Base-by-base conservation (phyloP, 2,888 invertebrate genomes). In the Diploptera punctata region DNA sequence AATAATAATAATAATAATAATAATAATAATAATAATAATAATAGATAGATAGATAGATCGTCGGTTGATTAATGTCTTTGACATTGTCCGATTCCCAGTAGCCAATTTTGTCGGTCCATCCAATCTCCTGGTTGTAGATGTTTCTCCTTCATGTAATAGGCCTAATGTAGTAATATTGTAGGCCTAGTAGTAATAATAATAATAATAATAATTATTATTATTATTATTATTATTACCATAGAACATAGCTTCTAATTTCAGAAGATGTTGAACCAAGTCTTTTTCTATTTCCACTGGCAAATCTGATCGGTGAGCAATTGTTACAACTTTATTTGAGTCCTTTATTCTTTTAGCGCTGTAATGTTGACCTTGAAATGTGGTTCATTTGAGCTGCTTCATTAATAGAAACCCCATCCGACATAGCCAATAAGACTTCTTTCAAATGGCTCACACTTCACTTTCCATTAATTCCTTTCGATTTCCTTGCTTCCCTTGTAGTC, bases 211-310 rank as follows among this genome's bases (percentile, higher is more conserved):
- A n/a, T n/a, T n/a, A n/a, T n/a, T n/a, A n/a, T n/a, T n/a, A n/a
- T n/a, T n/a, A n/a, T n/a, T n/a, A n/a, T n/a, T n/a, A 18, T 43
- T 43, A n/a, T 43, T 44, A 65, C 18, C 43, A 43, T 65, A 65
- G 65, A 65, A 65, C 18, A 65, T 43, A 43, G n/a, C 43, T 24
- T 65, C 65, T 29, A 65, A 65, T 18, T 65, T 38, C 65, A 65
- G 44, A 43, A 43, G 38, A 65, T 65, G 65, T 24, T 65, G 38
- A 9, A 43, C 43, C 18, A 43, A n/a, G n/a, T 65, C 43, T n/a
- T 43, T n/a, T 21, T 65, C 65, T 21, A 65, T 13, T 61, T 61
- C 61, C 10, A 16, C 31, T n/a, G 61, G 31, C n/a, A 61, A 7
- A 61, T 61, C 61, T 29, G 61, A 16, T 18, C 3, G 43, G 18